phyloP scores from a whole-genome alignment of 2,888 invertebrate species.

The Ennomos erosarius region DNA sequence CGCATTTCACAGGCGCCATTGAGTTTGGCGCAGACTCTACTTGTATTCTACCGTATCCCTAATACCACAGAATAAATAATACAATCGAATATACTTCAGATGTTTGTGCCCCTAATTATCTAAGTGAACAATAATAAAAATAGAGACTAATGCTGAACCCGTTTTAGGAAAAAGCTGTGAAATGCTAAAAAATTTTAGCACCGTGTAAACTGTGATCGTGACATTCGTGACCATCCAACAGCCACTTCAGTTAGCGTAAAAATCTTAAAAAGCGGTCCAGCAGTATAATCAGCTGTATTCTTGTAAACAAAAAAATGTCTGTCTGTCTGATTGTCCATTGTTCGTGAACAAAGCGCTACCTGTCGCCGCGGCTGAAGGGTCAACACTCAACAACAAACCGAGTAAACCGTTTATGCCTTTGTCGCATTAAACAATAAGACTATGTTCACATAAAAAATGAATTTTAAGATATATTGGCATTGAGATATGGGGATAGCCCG shows the following conservation, averaged over 20 bases:
- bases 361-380: slow-evolving; percentile 52
- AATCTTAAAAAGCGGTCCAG: slow-evolving; percentile 26
- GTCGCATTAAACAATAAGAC: slow-evolving; percentile 5
- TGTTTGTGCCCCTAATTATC: too few species aligned
- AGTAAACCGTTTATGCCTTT: neutral
- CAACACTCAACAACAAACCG: slow-evolving; percentile 36
- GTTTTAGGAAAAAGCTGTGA: too few species aligned
- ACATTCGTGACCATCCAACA: slow-evolving; percentile 21
- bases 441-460: neutral
- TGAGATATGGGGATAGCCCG: neutral
- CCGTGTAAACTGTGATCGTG: slow-evolving; percentile 9
- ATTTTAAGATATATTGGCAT: neutral
- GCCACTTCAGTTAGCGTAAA: slow-evolving; percentile 31
- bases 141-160: too few species aligned
- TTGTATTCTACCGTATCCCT: too few species aligned
- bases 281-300: slow-evolving; percentile 53
- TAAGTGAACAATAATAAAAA: too few species aligned
- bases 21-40: too few species aligned
- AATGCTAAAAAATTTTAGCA: neutral
- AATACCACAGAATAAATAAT: too few species aligned
- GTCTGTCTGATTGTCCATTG: slow-evolving; percentile 59
- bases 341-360: slow-evolving; percentile 67
- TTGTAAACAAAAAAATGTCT: slow-evolving; percentile 48
- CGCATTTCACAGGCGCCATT: too few species aligned
- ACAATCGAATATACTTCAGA: too few species aligned